phyloP scores from a whole-genome alignment of 1,140 invertebrate genomes.

The Delia radicum region DNA sequence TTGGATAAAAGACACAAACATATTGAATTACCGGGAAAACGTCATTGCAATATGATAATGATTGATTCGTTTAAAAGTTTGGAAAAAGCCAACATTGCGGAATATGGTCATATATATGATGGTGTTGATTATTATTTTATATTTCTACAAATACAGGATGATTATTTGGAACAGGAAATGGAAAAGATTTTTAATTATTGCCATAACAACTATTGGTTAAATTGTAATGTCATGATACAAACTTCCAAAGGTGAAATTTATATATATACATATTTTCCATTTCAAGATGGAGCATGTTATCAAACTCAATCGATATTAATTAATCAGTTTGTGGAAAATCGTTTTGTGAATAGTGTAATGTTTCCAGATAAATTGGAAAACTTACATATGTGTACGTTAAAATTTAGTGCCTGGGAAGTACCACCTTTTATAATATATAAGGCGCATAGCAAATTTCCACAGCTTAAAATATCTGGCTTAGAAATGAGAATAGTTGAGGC shows the following conservation, averaged over 20 bases:
- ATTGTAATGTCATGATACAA: conserved; percentile 43
- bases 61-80: conserved; percentile 19
- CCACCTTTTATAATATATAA: conserved; percentile 30
- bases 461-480: not conserved
- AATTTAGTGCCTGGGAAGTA: conserved; percentile 27
- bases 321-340: conserved; percentile 33
- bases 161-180: conserved; percentile 34
- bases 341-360: conserved; percentile 33
- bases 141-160: conserved; percentile 38
- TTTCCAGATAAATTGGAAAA: conserved; percentile 39
- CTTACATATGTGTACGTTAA: conserved; percentile 34
- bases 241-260: conserved; percentile 33
- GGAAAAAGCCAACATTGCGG: conserved; percentile 30
- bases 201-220: conserved; percentile 38
- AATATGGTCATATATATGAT: conserved; percentile 30
- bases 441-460: not conserved
- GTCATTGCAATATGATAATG: conserved; percentile 7
- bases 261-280: conserved; percentile 41
- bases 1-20: not conserved
- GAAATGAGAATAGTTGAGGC: not conserved
- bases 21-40: not conserved
- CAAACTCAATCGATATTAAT: conserved; percentile 19
- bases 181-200: conserved; percentile 39
- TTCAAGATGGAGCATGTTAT: conserved; percentile 27
- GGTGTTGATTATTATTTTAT: conserved; percentile 41